Evolutionary conservation across 2,888 invertebrate species (phyloP), one percentile per base, ranked within the genome.

Genomic region (Tetragnatha montana): DNA sequence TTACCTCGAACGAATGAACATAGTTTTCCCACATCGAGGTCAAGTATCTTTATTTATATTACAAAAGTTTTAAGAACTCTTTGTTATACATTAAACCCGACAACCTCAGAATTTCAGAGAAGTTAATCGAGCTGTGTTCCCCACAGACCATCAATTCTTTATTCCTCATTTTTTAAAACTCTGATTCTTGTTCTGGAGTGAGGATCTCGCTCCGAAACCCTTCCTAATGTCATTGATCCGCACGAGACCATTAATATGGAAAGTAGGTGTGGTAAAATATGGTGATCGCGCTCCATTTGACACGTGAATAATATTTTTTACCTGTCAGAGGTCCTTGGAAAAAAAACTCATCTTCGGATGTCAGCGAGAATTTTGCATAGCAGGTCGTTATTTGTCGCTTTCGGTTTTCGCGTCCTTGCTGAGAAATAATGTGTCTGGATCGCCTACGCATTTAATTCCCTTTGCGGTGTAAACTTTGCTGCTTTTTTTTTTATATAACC

Each of bases 321-420:
- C 50, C 12, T 81, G 70, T 60, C 60, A 81, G 22, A 81, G 81
- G 81, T 69, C 50, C 69, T 69, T 12, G 71, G 71, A 71, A 71
- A 71, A n/a, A 74, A 76, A 81, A 81, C 81, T 51, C 14, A 71
- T 81, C 81, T 81, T 70, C 70, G 73, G 8, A 71, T 81, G 81
- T 81, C 81, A 71, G 49, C 70, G 19, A 17, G 71, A 71, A 81
- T 19, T 71, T 81, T 81, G 71, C 51, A 22, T 70, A 71, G 81
- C 80, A 35, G 80, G 68, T 68, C 69, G 80, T 69, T 80, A 80
- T 68, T 80, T 69, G 80, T 51, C 78, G 78, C 22, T 14, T n/a
- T 78, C 78, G 60, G 51, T 78, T 78, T 78, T 60, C 78, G 14
- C 22, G 51, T 78, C 60, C 78, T 60, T 21, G 78, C 14, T 17